A percentile compares a stretch with the other conserved stretches of the same genome.
Evolutionary conservation across 1,140 invertebrate species (phyloP).

Genomic region (Megathymus violae): DNA sequence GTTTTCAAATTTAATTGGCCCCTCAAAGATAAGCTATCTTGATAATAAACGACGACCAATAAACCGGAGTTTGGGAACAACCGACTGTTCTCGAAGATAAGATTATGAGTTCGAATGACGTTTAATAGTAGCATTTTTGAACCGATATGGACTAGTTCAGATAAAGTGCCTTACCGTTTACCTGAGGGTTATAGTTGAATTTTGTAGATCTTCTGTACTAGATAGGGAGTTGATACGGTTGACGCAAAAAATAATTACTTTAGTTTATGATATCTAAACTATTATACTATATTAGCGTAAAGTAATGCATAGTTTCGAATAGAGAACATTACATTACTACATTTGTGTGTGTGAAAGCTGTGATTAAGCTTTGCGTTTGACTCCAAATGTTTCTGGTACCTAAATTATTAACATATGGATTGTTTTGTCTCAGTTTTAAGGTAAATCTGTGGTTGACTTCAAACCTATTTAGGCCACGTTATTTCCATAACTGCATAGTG

Average conservation of each 20-base stretch:
- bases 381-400: too few species aligned
- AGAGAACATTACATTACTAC: too few species aligned
- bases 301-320: too few species aligned
- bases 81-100: constrained; percentile 71
- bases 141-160: constrained; percentile 21
- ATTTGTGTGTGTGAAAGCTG: too few species aligned
- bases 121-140: constrained; percentile 58
- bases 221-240: not conserved
- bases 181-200: constrained; percentile 24
- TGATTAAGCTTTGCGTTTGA: too few species aligned
- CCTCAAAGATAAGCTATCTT: constrained; percentile 80
- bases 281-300: constrained; percentile 10
- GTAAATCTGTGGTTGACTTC: too few species aligned
- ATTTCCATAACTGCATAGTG: too few species aligned
- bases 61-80: constrained; percentile 74
- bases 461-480: too few species aligned
- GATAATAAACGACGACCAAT: constrained; percentile 82
- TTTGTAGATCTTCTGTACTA: not conserved
- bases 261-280: not conserved
- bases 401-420: too few species aligned
- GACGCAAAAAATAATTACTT: not conserved
- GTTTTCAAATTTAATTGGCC: constrained; percentile 84
- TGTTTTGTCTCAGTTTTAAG: too few species aligned
- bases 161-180: constrained; percentile 25
- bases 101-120: constrained; percentile 62